Evolutionary conservation across 64 coral and sea anemone species (phyloP), one percentile per base, ranked within the genome.

Genomic region (Orbicella faveolata): DNA sequence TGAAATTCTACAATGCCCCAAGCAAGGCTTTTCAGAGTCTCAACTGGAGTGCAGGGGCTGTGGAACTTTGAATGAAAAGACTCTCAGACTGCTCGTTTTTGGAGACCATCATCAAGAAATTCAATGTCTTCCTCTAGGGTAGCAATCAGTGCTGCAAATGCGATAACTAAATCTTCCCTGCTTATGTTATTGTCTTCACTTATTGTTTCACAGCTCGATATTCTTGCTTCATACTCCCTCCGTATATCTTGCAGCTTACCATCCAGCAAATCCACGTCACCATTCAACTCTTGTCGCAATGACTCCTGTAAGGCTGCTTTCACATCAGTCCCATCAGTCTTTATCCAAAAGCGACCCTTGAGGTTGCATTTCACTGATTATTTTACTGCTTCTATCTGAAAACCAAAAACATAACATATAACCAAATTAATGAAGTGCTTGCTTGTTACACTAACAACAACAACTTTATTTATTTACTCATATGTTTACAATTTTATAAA

Each of bases 1-100:
- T 87, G 75, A n/a, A 53, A 92, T n/a, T 92, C 82, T 1, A 92
- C 83, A 65, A 92, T 82, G 53, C 87, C 77, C 90, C 90, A 92
- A 30, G 87, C 87, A 23, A 63, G 41, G 59, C 78, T 67, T 25
- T 86, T 92, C 23, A 92, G 83, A 14, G 90, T 87, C 87, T 92
- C 75, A 23, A 36, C 41, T 18, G 83, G 55, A 8, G 83, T 92
- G 19, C 52, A 80, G 18, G 3, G 62, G 18, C 1, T 79, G 15
- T 84, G 33, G 44, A 79, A 79, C 61, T 87, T 87, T 33, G 54
- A 64, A 18, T 61, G 51, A 52, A 87, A 92, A 36, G 23, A 73
- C n/a, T 21, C 68, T 63, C 30, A 30, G 30, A 61, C 54, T 10
- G 83, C 90, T 48, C 30, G 30, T 30, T 79, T 23, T 39, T 79